phyloP scores from a whole-genome alignment of 2,888 invertebrate species.

The Elegia similella region DNA sequence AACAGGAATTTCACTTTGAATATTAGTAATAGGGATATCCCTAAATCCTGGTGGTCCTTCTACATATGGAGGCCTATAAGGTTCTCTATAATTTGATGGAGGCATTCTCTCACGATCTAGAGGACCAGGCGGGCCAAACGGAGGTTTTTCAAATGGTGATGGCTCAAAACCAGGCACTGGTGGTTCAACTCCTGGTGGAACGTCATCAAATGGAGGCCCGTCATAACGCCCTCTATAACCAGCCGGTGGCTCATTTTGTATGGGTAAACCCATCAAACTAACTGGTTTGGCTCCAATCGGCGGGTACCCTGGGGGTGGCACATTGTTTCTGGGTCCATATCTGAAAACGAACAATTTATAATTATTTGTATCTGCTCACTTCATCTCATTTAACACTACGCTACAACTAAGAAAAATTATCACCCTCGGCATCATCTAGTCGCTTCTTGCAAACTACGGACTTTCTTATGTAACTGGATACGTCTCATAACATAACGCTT shows the following conservation, averaged over 20 bases:
- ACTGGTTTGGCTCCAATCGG: conserved; percentile 60
- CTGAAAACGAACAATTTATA: conserved; percentile 50
- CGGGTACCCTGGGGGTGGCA: conserved; percentile 57
- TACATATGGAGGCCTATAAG: conserved; percentile 57
- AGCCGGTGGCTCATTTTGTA: conserved; percentile 56
- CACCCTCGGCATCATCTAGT: no score
- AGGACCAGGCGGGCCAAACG: conserved; percentile 56
- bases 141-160: conserved; percentile 76
- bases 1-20: conserved; percentile 64
- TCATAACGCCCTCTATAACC: conserved; percentile 70
- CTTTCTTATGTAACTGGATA: neutral
- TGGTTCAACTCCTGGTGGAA: conserved; percentile 84
- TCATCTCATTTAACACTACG: neutral
- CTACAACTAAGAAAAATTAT: neutral
- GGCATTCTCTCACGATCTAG: conserved; percentile 66
- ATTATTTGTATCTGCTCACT: conserved; percentile 6
- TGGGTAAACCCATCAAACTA: conserved; percentile 52
- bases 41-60: conserved; percentile 59
- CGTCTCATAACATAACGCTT: no score
- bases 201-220: conserved; percentile 76
- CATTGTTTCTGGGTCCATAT: conserved; percentile 64
- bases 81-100: conserved; percentile 61
- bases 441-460: neutral
- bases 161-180: conserved; percentile 83
- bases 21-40: conserved; percentile 50